These are phyloP conservation scores for Zenarchopterus dispar DNA, from an alignment of 2,797 vertebrate species.

Conservation along the genomic window DNA sequence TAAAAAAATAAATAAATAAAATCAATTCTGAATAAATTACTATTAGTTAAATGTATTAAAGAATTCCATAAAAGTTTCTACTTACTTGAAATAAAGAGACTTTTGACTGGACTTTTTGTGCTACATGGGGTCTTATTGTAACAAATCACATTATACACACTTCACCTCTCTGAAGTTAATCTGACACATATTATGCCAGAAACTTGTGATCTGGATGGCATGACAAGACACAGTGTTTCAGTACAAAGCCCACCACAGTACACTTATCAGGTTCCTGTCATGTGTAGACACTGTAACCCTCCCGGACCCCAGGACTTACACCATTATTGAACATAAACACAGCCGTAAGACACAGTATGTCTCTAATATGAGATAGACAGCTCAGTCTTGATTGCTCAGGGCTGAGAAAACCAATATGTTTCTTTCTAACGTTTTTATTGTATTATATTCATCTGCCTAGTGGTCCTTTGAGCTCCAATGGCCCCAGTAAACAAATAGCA, in stretches of 20 bases:
- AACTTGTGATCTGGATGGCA: conserved; percentile 14
- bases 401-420: conserved; percentile 10
- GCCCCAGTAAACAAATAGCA: conserved; percentile 43
- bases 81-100: too few species aligned
- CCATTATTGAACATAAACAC: conserved; percentile 3
- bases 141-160: too few species aligned
- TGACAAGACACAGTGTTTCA: conserved; percentile 6
- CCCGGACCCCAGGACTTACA: conserved; percentile 10
- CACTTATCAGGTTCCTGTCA: conserved; percentile 27
- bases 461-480: conserved; percentile 33
- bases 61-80: too few species aligned
- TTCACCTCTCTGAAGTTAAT: neutral
- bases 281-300: conserved; percentile 13
- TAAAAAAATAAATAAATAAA: too few species aligned
- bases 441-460: conserved; percentile 5
- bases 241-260: neutral
- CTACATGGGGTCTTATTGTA: too few species aligned
- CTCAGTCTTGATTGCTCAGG: conserved; percentile 9
- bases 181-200: neutral
- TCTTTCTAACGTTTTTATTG: conserved; percentile 2
- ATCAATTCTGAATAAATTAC: too few species aligned
- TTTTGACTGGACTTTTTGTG: too few species aligned
- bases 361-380: conserved; percentile 36
- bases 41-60: too few species aligned
- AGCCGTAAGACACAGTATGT: conserved; percentile 27